A percentile compares a stretch with the other conserved stretches of the same genome.
Conservation (phyloP, 2,888 invertebrate species). For the Belgica antarctica region DNA sequence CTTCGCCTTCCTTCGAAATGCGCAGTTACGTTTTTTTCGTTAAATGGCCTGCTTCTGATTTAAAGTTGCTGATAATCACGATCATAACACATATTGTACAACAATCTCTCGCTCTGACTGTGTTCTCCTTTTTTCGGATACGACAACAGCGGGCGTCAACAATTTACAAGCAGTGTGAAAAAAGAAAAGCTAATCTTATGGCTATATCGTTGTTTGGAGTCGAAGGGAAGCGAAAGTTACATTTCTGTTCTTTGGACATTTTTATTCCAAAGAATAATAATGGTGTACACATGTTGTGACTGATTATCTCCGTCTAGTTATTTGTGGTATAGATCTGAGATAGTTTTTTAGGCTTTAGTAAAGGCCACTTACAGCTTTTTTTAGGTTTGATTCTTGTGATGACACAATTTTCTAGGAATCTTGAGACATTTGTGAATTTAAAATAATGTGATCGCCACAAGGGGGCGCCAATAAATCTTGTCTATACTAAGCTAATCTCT, state of each 20-base stretch:
- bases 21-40: neutral
- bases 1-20: neutral
- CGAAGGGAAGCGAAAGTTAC: neutral
- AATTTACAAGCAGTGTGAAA: constrained; percentile 36
- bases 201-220: no score
- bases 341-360: neutral
- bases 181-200: constrained; percentile 33
- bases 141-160: constrained; percentile 42
- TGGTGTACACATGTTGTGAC: constrained; percentile 36
- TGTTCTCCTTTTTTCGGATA: neutral
- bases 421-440: no score
- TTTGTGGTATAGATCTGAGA: neutral
- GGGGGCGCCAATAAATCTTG: no score
- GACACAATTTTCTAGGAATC: neutral
- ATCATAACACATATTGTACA: constrained; percentile 43
- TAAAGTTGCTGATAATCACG: constrained; percentile 41
- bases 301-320: constrained; percentile 31
- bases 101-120: constrained; percentile 6
- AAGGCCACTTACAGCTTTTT: neutral
- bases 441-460: no score
- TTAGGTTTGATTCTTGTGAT: neutral
- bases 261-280: neutral
- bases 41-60: constrained; percentile 31
- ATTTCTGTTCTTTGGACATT: neutral
- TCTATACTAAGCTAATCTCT: no score